phyloP scores from a whole-genome alignment of 2,113 vertebrate genomes.

The Rissa tridactyla region DNA sequence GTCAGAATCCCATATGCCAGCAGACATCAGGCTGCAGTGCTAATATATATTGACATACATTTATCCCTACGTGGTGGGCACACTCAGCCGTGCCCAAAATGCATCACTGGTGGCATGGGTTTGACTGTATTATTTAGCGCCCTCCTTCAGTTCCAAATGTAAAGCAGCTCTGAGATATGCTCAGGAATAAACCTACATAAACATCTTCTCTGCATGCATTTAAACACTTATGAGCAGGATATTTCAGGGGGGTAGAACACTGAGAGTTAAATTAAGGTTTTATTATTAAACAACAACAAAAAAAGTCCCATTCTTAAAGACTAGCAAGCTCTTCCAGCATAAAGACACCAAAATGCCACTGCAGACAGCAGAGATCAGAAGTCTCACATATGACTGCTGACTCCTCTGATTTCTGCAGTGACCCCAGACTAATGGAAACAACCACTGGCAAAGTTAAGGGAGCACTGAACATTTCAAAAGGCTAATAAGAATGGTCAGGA shows the following conservation, averaged over 20 bases:
- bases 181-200: neutral
- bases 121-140: neutral
- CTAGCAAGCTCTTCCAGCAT: neutral
- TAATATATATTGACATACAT: neutral
- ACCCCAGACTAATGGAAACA: neutral
- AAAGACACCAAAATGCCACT: neutral
- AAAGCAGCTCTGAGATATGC: neutral
- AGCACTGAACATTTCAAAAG: neutral
- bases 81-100: neutral
- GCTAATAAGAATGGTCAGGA: neutral
- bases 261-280: neutral
- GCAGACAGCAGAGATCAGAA: neutral
- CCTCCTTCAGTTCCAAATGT: neutral
- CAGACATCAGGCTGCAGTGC: neutral
- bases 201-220: neutral
- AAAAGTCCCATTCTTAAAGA: neutral
- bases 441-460: neutral
- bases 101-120: neutral
- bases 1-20: neutral
- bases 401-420: neutral
- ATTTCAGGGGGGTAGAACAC: neutral
- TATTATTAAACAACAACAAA: neutral
- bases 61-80: neutral
- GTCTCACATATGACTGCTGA: neutral
- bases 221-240: neutral